Conservation (phyloP, 2,113 vertebrate species). For the Aplodontia rufa region DNA sequence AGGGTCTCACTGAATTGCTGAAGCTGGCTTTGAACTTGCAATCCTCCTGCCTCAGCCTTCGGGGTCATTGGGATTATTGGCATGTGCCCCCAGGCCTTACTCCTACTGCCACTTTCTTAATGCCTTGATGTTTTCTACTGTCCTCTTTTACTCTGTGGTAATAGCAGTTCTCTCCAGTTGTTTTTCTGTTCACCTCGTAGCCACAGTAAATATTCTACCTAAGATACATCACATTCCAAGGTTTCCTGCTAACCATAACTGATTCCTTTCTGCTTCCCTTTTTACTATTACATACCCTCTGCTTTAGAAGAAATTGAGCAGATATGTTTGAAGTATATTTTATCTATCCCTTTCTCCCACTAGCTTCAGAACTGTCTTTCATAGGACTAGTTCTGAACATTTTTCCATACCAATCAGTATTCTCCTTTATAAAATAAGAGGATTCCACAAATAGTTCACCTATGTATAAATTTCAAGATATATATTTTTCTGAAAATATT, state of each 20-base stretch:
- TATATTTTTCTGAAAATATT: not conserved
- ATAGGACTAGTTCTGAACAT: conserved; percentile 17
- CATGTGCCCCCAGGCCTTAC: too few relatives aligned
- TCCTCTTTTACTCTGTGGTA: not conserved
- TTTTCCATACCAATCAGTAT: not conserved
- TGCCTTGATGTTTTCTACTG: not conserved
- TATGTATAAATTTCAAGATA: not conserved
- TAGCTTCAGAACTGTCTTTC: not conserved
- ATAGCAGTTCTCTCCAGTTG: not conserved
- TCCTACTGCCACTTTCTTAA: not conserved
- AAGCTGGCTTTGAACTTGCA: too few relatives aligned
- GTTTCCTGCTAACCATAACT: not conserved
- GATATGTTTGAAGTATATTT: not conserved
- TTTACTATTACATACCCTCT: not conserved
- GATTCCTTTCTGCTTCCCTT: not conserved
- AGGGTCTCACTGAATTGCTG: too few relatives aligned
- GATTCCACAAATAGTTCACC: not conserved
- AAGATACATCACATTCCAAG: not conserved
- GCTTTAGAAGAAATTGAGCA: not conserved
- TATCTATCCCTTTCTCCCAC: not conserved
- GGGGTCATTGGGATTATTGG: too few relatives aligned
- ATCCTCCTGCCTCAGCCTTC: too few relatives aligned
- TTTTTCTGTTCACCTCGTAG: not conserved
- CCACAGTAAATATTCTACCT: not conserved
- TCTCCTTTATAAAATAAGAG: conserved; percentile 27